Conservation (phyloP, 2,888 invertebrate genomes). For the Chrysopilus asiliformis region DNA sequence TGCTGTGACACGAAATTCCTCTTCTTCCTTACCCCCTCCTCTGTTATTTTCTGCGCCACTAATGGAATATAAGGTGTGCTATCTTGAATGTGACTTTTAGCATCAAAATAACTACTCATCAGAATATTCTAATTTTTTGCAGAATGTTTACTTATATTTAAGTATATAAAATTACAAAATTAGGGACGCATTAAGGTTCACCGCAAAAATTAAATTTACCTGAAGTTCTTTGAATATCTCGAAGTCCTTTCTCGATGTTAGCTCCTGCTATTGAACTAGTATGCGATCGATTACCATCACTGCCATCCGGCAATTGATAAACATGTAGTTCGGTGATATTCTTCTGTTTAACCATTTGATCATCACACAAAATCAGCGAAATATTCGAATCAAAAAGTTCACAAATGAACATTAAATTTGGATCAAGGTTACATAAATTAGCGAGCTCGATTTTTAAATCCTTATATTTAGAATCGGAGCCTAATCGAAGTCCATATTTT, state of each 20-base stretch:
- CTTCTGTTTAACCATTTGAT: constrained; percentile 38
- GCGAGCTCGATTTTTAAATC: constrained; percentile 60
- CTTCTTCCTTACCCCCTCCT: no score
- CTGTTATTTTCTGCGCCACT: no score
- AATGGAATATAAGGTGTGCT: no score
- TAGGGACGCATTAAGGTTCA: constrained; percentile 5
- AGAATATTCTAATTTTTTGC: neutral
- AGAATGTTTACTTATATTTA: neutral
- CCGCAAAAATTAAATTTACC: constrained; percentile 19
- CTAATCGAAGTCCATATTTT: constrained; percentile 72
- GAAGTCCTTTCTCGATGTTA: constrained; percentile 34
- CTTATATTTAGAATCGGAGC: constrained; percentile 68
- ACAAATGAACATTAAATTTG: constrained; percentile 52
- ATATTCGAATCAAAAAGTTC: constrained; percentile 59
- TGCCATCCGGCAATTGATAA: constrained; percentile 49
- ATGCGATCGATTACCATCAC: constrained; percentile 24
- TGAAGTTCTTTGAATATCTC: constrained; percentile 35
- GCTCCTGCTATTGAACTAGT: constrained; percentile 30
- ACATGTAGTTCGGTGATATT: constrained; percentile 48
- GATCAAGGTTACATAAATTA: constrained; percentile 45
- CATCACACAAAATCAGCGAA: constrained; percentile 43
- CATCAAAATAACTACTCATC: no score
- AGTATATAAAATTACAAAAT: constrained; percentile 8
- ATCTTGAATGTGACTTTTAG: no score
- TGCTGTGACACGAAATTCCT: no score